Evolutionary conservation across 53 echinoderm and acorn worm species (phyloP).

Genomic region (Holothuria scabra): DNA sequence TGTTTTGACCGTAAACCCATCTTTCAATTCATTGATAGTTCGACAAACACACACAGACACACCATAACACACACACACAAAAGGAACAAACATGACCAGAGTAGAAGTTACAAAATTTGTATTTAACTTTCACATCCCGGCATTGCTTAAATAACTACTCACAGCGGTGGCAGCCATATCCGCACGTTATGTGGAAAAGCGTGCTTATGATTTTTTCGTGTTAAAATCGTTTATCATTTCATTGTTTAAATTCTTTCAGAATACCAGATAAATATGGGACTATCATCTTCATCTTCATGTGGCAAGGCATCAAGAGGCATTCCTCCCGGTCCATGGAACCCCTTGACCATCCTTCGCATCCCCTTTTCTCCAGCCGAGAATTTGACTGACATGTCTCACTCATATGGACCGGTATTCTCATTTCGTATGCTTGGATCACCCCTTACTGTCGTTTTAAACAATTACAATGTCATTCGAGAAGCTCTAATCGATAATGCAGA

Average conservation of each 20-base stretch:
- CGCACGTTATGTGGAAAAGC: too few relatives aligned
- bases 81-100: too few relatives aligned
- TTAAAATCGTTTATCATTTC: too few relatives aligned
- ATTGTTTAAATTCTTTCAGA: not conserved
- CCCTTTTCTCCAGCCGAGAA: not conserved
- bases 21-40: too few relatives aligned
- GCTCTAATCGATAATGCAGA: conserved; percentile 3
- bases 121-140: too few relatives aligned
- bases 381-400: not conserved
- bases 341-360: not conserved
- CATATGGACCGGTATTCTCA: conserved; percentile 13
- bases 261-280: not conserved
- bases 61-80: too few relatives aligned
- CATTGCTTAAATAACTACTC: too few relatives aligned
- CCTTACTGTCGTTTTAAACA: conserved; percentile 15
- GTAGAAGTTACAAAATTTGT: too few relatives aligned
- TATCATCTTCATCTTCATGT: not conserved
- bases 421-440: conserved; percentile 23
- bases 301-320: not conserved
- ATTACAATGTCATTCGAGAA: conserved; percentile 8
- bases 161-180: too few relatives aligned
- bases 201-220: too few relatives aligned
- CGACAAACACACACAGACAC: too few relatives aligned
- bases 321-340: conserved; percentile 30
- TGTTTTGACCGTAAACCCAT: too few relatives aligned